Evolutionary conservation across 2,797 vertebrate genomes (phyloP).

Genomic region (Yasuhikotakia modesta): DNA sequence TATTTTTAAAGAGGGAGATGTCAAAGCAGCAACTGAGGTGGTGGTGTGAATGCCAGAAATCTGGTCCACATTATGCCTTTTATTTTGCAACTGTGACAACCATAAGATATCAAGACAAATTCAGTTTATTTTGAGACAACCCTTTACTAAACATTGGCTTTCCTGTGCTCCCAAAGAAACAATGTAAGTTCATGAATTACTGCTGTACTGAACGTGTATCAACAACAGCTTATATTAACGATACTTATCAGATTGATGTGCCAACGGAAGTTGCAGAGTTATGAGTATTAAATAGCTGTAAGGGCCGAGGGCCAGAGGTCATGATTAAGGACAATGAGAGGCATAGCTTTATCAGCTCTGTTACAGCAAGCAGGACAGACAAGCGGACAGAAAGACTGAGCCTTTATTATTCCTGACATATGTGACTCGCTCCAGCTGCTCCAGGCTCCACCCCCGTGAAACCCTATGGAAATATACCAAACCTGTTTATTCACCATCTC

Average conservation of each 20-base stretch:
- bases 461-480: conserved; percentile 59
- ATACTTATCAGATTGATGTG: no score
- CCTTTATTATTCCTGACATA: conserved; percentile 49
- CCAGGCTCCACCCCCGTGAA: conserved; percentile 37
- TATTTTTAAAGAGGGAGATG: neutral
- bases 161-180: neutral
- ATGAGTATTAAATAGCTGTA: conserved; percentile 38
- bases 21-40: neutral
- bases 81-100: neutral
- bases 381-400: conserved; percentile 3
- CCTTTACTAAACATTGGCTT: conserved; percentile 5
- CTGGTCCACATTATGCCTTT: neutral
- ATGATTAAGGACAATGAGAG: conserved; percentile 49
- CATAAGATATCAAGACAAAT: neutral
- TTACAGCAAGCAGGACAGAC: conserved; percentile 45
- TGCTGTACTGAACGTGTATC: conserved; percentile 19
- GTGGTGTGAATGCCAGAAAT: neutral
- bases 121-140: neutral
- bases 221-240: conserved; percentile 39
- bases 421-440: conserved; percentile 36
- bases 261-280: no score
- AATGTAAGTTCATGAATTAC: conserved; percentile 3
- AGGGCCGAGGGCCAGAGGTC: conserved; percentile 46
- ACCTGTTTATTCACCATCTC: conserved; percentile 69
- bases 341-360: conserved; percentile 47